phyloP scores from a whole-genome alignment of 1,140 invertebrate species.

The Zaprionus camerounensis region DNA sequence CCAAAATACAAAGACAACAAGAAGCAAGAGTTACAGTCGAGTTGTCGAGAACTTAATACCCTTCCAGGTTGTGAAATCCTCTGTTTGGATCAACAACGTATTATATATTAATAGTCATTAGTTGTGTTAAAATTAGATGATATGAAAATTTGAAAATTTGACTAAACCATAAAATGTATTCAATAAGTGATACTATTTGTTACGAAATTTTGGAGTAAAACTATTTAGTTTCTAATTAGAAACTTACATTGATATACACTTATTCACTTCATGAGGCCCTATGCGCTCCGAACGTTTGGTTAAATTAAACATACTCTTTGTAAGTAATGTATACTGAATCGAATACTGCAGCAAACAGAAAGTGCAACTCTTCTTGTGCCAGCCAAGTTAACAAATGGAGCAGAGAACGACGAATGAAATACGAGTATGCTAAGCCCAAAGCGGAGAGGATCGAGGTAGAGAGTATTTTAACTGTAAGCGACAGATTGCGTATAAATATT shows the following conservation, averaged over 20 bases:
- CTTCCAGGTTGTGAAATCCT: not conserved
- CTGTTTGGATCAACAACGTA: too few relatives aligned
- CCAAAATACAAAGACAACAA: constrained; percentile 51
- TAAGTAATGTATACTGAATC: not conserved
- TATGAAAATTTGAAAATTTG: too few relatives aligned
- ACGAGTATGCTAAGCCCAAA: constrained; percentile 33
- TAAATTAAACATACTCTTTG: not conserved
- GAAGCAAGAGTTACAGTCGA: not conserved
- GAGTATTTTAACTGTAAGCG: constrained; percentile 61
- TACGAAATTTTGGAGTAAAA: too few relatives aligned
- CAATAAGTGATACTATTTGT: too few relatives aligned
- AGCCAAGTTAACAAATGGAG: constrained; percentile 58
- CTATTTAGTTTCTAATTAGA: too few relatives aligned
- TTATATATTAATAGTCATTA: too few relatives aligned
- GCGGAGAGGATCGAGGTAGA: not conserved
- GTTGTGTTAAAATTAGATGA: too few relatives aligned
- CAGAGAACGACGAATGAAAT: constrained; percentile 39
- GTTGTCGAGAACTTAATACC: not conserved
- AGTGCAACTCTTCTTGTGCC: constrained; percentile 24
- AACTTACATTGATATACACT: too few relatives aligned
- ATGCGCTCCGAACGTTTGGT: too few relatives aligned
- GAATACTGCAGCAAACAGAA: not conserved
- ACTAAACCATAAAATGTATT: too few relatives aligned
- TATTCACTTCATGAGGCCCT: not conserved
- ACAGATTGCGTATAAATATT: constrained; percentile 72